Percentiles rank a stretch among this genome's conserved stretches.
Conservation (phyloP, 2,113 vertebrate species). For the Cyprinodon tularosa region DNA sequence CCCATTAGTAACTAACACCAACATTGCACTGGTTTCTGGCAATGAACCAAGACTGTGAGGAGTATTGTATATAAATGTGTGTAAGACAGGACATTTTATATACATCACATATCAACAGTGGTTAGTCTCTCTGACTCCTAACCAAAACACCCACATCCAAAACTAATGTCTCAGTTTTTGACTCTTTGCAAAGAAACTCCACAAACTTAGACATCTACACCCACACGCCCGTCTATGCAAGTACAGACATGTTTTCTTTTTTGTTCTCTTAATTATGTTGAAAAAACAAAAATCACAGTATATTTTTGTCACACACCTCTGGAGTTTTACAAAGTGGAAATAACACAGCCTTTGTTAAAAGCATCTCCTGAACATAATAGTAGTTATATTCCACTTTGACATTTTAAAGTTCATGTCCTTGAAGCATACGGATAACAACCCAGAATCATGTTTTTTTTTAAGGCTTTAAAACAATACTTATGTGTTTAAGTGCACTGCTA, state of each 20-base stretch:
- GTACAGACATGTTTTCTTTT: constrained; percentile 36
- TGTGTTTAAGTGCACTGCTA: constrained; percentile 47
- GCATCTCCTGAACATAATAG: constrained; percentile 19
- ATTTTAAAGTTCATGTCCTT: constrained; percentile 39
- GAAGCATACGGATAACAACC: constrained; percentile 32
- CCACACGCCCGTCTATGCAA: constrained; percentile 18
- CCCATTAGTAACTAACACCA: too few species aligned
- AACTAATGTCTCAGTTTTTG: background rate
- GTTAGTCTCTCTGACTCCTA: background rate
- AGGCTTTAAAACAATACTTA: constrained; percentile 42
- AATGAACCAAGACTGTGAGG: background rate
- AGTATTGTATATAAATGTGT: background rate
- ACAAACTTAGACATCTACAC: constrained; percentile 3
- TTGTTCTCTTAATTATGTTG: background rate
- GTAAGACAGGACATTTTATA: background rate
- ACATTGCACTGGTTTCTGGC: background rate
- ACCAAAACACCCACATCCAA: background rate
- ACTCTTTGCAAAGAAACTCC: constrained; percentile 39
- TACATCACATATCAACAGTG: background rate
- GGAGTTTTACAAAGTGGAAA: constrained; percentile 27
- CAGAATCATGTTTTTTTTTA: constrained; percentile 22
- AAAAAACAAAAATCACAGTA: constrained; percentile 23
- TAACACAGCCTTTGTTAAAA: constrained; percentile 26
- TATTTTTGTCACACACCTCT: constrained; percentile 8
- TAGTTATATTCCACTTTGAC: constrained; percentile 29